Percentiles rank a stretch among this genome's conserved stretches.
phyloP scores from a whole-genome alignment of 2,113 vertebrate genomes.

The Boulengeromyrus knoepffleri region DNA sequence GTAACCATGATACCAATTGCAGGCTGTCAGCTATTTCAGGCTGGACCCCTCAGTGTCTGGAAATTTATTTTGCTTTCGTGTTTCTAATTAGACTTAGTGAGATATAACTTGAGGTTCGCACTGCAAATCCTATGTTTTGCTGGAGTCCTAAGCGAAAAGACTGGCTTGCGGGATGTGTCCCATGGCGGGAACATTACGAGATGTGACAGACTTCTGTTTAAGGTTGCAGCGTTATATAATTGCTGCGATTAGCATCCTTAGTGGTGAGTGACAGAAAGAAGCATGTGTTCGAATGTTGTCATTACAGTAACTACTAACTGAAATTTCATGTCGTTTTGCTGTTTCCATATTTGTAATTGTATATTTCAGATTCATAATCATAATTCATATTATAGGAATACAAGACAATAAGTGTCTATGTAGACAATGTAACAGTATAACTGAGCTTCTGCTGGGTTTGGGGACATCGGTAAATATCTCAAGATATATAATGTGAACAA shows the following conservation, averaged over 20 bases:
- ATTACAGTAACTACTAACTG: not conserved
- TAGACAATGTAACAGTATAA: not conserved
- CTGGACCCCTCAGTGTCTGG: not conserved
- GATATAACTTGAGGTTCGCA: not conserved
- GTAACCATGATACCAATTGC: not conserved
- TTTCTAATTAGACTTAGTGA: slow-evolving; percentile 21
- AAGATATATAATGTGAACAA: not conserved
- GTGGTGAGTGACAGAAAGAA: not conserved
- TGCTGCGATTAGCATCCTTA: not conserved
- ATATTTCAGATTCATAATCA: not conserved
- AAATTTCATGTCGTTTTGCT: not conserved
- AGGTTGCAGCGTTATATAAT: not conserved
- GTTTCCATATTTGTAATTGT: not conserved
- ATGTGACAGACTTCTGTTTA: not conserved
- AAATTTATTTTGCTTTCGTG: slow-evolving; percentile 30
- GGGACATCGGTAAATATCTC: not conserved
- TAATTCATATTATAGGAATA: not conserved
- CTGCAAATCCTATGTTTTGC: not conserved
- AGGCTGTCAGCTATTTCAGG: not conserved
- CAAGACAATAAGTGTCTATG: not conserved
- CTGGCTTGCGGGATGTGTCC: not conserved
- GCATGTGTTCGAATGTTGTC: not conserved
- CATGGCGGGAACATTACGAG: not conserved
- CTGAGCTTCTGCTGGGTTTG: not conserved
- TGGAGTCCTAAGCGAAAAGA: not conserved